Percentiles rank a stretch among this genome's conserved stretches.
Conservation (phyloP, 2,888 invertebrate genomes). For the Tipula lateralis region DNA sequence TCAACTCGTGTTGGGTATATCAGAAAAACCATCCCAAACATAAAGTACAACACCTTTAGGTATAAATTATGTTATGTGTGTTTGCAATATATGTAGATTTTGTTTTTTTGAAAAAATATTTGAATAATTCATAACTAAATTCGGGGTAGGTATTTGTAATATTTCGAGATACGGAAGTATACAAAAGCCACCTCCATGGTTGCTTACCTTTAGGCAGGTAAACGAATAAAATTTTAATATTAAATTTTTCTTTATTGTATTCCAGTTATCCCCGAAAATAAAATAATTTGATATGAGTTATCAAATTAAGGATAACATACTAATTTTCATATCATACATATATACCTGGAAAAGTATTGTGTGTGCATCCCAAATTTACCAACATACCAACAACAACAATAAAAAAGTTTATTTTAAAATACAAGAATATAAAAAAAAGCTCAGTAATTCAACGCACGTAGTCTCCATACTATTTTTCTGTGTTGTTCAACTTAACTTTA, state of each 20-base stretch:
- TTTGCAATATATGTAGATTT: not conserved
- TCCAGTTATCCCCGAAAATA: not conserved
- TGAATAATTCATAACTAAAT: conserved; percentile 11
- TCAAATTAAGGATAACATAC: conserved; percentile 11
- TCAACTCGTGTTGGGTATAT: not conserved
- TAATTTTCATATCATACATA: not conserved
- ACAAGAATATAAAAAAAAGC: not conserved
- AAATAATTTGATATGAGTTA: not conserved
- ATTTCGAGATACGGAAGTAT: not conserved
- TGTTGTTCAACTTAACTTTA: not conserved
- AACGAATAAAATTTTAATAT: not conserved
- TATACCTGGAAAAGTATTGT: not conserved
- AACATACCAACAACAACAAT: not conserved
- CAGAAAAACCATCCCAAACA: not conserved
- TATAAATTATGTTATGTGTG: not conserved
- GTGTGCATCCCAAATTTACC: not conserved
- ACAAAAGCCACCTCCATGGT: not conserved
- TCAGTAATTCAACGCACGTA: not conserved
- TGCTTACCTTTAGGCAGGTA: not conserved
- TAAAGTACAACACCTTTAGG: conserved; percentile 9
- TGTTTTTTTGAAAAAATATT: not conserved
- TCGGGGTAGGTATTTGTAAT: not conserved
- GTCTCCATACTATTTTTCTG: not conserved
- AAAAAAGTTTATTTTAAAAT: not conserved
- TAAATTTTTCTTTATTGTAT: not conserved